Evolutionary conservation across 2,797 vertebrate genomes (phyloP).

Genomic region (Bovichtus diacanthus): DNA sequence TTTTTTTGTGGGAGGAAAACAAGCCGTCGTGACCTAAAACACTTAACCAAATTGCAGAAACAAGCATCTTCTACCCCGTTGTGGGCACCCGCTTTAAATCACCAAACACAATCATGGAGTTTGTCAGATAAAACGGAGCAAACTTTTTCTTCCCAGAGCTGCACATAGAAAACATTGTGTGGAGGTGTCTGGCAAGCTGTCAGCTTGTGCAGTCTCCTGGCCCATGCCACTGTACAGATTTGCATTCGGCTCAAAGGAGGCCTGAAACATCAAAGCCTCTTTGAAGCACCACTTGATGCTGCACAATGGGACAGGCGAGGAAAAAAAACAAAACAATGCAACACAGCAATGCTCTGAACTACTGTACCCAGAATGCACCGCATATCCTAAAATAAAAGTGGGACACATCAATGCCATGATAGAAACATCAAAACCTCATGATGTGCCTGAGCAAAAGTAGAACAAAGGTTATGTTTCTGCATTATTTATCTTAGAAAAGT

Average conservation of each 20-base stretch:
- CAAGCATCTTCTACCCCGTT: constrained; percentile 15
- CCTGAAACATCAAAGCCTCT: constrained; percentile 68
- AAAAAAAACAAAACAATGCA: constrained; percentile 47
- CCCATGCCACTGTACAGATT: constrained; percentile 66
- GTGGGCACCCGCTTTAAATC: constrained; percentile 31
- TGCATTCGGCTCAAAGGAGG: constrained; percentile 76
- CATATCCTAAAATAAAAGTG: constrained; percentile 52
- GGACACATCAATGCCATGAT: constrained; percentile 42
- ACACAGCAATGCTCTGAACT: constrained; percentile 47
- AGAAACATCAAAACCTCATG: constrained; percentile 7
- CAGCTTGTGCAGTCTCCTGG: constrained; percentile 59
- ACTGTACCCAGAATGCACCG: constrained; percentile 69
- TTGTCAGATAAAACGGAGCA: constrained; percentile 49
- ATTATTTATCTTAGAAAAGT: constrained; percentile 30
- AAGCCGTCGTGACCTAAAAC: background rate
- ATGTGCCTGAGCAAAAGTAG: constrained; percentile 35
- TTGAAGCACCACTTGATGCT: constrained; percentile 69
- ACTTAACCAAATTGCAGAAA: constrained; percentile 35
- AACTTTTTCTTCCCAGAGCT: constrained; percentile 43
- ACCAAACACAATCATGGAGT: constrained; percentile 36
- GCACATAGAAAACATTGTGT: constrained; percentile 31
- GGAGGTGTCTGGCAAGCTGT: constrained; percentile 62
- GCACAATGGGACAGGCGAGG: constrained; percentile 62
- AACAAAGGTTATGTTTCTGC: constrained; percentile 50
- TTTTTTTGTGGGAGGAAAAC: constrained; percentile 13